phyloP scores from a whole-genome alignment of 2,797 vertebrate genomes.

The Todus mexicanus region DNA sequence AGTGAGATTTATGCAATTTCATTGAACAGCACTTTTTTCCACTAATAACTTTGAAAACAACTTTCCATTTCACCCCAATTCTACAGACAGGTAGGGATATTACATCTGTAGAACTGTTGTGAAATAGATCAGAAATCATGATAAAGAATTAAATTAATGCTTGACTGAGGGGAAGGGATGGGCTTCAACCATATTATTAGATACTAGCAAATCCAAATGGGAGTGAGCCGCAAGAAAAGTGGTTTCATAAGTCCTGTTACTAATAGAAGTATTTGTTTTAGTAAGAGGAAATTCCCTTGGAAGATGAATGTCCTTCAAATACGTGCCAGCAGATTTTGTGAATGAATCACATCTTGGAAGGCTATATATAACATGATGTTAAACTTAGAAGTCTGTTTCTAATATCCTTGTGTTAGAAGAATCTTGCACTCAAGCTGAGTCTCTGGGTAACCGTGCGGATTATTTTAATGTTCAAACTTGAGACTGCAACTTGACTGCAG shows the following conservation, averaged over 20 bases:
- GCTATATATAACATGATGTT: slow-evolving; percentile 47
- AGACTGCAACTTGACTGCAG: slow-evolving; percentile 15
- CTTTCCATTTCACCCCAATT: slow-evolving; percentile 50
- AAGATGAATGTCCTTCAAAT: slow-evolving; percentile 59
- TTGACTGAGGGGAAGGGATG: slow-evolving; percentile 14
- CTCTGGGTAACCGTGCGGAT: slow-evolving; percentile 9
- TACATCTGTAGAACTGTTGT: slow-evolving; percentile 15
- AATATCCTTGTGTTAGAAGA: slow-evolving; percentile 34
- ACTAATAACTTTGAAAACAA: slow-evolving; percentile 52
- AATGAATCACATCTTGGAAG: slow-evolving; percentile 52
- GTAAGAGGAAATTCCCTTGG: slow-evolving; percentile 59
- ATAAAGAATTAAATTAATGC: slow-evolving; percentile 6
- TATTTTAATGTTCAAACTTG: not conserved
- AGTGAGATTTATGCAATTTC: slow-evolving; percentile 56
- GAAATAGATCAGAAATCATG: slow-evolving; percentile 4
- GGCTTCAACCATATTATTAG: not conserved
- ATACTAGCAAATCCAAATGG: slow-evolving; percentile 22
- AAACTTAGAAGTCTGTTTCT: slow-evolving; percentile 56
- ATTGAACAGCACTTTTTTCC: slow-evolving; percentile 48
- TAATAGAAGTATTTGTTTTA: slow-evolving; percentile 52
- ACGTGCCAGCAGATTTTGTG: slow-evolving; percentile 32
- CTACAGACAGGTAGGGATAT: slow-evolving; percentile 50
- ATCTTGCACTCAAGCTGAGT: slow-evolving; percentile 33
- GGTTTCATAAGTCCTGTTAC: slow-evolving; percentile 46
- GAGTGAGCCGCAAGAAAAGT: not conserved